Evolutionary conservation across 2,797 vertebrate species (phyloP), one percentile per base, ranked within the genome.

Genomic region (Chiroxiphia lanceolata): DNA sequence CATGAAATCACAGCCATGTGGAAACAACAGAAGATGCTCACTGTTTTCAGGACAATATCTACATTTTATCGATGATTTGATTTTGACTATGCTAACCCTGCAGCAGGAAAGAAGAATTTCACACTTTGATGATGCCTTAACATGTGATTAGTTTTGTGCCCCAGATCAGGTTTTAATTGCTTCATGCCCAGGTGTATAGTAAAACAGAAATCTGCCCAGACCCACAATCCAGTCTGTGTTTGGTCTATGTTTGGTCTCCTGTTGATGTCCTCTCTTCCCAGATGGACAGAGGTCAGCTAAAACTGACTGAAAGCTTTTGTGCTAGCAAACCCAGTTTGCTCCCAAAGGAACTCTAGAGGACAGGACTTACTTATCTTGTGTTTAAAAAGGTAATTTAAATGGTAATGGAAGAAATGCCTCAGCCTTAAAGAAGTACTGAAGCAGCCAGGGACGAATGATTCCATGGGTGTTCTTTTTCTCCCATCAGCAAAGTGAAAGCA

Each of bases 161-260:
- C 26, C 31, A 36, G 22, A 36, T 53, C 7, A 40, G 33, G 27
- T 45, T 63, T 79, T 64, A 61, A 56, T 75, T 87, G 59, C 50
- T 36, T 81, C 53, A 40, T 0, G 1, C 5, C 23, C 34, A n/a
- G 10, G 3, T 59, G 10, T 75, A 19, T 12, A 40, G 36, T 54
- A 42, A 67, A 81, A 36, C 8, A 51, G 40, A 25, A 87, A n/a
- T n/a, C 25, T 84, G 33, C 34, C 16, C 21, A 68, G 50, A 54
- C 29, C 48, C 31, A 48, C 22, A 23, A 5, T 36, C 38, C 54
- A 40, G 31, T 36, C 22, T 67, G n/a, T 45, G 5, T 75, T 80
- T 85, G 51, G 17, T 59, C n/a, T 44, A 0, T 60, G 34, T 27
- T 42, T 2, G 0, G 26, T 31, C 9, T 59, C 6, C 0, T 54